phyloP scores from a whole-genome alignment of 53 echinoderm and acorn worm species.

The Glandiceps talaboti region DNA sequence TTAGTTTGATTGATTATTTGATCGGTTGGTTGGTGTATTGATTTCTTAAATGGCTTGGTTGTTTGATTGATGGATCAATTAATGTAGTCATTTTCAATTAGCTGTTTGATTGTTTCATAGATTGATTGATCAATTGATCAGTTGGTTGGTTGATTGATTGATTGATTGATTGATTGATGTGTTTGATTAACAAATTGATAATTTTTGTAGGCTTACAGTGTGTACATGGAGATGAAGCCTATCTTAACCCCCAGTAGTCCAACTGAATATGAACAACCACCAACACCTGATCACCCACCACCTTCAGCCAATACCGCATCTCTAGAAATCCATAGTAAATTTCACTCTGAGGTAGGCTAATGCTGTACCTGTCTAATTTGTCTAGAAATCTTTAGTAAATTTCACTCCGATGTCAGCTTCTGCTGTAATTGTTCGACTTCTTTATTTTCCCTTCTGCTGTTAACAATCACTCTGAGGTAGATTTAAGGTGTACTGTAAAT shows the following conservation, averaged over 20 bases:
- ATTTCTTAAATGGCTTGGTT: too few species aligned
- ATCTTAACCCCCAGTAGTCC: not conserved
- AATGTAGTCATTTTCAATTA: too few species aligned
- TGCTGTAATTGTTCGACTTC: too few species aligned
- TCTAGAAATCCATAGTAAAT: constrained; percentile 42
- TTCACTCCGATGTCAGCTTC: too few species aligned
- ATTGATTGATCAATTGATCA: not conserved
- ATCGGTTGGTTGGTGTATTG: too few species aligned
- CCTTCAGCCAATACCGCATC: constrained; percentile 90
- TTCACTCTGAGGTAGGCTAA: not conserved
- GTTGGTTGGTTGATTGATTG: not conserved
- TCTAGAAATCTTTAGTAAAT: too few species aligned
- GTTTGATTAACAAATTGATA: not conserved
- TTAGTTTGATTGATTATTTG: too few species aligned
- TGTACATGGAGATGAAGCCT: not conserved
- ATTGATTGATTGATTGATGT: not conserved
- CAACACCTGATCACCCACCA: constrained; percentile 81
- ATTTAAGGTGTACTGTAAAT: too few species aligned
- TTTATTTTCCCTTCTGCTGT: too few species aligned
- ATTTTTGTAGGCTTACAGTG: not conserved
- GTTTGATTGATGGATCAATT: too few species aligned
- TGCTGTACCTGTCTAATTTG: too few species aligned
- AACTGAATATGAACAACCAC: constrained; percentile 13
- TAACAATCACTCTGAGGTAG: too few species aligned
- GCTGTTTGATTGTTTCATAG: not conserved